A percentile compares a stretch with the other conserved stretches of the same genome.
phyloP scores from a whole-genome alignment of 2,888 invertebrate species.

The Drosophila antonietae region DNA sequence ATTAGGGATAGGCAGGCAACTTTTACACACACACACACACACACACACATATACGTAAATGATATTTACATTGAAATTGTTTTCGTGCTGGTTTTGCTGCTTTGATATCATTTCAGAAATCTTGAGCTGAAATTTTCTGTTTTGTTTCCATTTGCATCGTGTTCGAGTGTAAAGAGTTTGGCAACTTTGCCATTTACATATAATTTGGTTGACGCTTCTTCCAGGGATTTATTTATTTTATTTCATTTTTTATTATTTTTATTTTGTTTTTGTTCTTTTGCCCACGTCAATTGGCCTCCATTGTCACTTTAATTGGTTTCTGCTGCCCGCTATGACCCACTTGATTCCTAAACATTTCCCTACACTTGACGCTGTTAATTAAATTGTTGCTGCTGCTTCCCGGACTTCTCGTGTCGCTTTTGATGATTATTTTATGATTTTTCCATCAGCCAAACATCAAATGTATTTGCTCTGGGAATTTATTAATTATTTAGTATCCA shows the following conservation, averaged over 20 bases:
- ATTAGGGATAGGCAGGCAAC: conserved; percentile 67
- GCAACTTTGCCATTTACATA: conserved; percentile 7
- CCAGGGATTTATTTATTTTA: no score
- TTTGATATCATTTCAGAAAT: conserved; percentile 23
- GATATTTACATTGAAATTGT: conserved; percentile 69
- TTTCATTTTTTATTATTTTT: background rate
- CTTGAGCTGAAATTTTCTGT: conserved; percentile 24
- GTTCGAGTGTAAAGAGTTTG: conserved; percentile 19
- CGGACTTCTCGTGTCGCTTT: background rate
- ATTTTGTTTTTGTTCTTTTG: background rate
- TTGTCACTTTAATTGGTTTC: conserved; percentile 10
- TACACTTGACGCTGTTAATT: conserved; percentile 1
- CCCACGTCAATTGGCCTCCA: conserved; percentile 3
- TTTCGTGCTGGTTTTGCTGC: conserved; percentile 33
- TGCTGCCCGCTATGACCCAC: background rate
- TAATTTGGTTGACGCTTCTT: background rate
- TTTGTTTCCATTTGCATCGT: conserved; percentile 19
- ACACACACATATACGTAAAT: background rate
- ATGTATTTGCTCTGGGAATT: background rate
- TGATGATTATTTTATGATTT: conserved; percentile 8
- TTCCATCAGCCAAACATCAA: background rate
- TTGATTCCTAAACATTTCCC: background rate
- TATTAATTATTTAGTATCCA: background rate
- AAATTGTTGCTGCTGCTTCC: background rate
- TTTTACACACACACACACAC: conserved; percentile 26